Conservation (phyloP, 2,113 vertebrate species). For the Perca schrenkii region DNA sequence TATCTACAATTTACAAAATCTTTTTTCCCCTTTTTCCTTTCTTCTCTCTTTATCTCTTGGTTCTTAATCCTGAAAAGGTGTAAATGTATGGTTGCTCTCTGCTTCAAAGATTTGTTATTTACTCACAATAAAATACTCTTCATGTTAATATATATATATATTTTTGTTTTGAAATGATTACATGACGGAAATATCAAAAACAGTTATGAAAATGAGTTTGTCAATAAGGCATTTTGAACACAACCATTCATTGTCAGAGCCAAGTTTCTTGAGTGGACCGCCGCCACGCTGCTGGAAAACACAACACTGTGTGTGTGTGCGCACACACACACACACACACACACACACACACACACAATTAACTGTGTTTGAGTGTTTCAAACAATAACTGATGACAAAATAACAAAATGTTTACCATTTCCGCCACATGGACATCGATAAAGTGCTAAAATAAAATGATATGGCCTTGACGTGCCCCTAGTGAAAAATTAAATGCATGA, state of each 20-base stretch:
- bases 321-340: constrained; percentile 15
- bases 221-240: constrained; percentile 72
- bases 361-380: constrained; percentile 21
- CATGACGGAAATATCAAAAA: constrained; percentile 37
- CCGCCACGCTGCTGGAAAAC: constrained; percentile 4
- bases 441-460: constrained; percentile 69
- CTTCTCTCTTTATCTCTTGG: not conserved
- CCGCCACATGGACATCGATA: constrained; percentile 45
- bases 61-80: constrained; percentile 14
- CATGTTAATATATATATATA: not conserved
- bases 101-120: constrained; percentile 34
- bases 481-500: constrained; percentile 38
- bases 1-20: constrained; percentile 60
- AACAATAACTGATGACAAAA: constrained; percentile 30
- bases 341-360: constrained; percentile 39
- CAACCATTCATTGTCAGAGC: constrained; percentile 54
- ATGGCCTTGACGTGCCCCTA: constrained; percentile 33
- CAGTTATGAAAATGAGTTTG: constrained; percentile 32
- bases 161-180: not conserved
- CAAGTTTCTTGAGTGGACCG: constrained; percentile 33
- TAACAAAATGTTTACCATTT: constrained; percentile 11
- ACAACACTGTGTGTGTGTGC: constrained; percentile 32
- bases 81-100: constrained; percentile 19
- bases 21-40: not conserved
- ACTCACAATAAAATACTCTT: constrained; percentile 30